Evolutionary conservation across 2,797 vertebrate species (phyloP), one percentile per base, ranked within the genome.

Genomic region (Dendrocincla tyrannina): DNA sequence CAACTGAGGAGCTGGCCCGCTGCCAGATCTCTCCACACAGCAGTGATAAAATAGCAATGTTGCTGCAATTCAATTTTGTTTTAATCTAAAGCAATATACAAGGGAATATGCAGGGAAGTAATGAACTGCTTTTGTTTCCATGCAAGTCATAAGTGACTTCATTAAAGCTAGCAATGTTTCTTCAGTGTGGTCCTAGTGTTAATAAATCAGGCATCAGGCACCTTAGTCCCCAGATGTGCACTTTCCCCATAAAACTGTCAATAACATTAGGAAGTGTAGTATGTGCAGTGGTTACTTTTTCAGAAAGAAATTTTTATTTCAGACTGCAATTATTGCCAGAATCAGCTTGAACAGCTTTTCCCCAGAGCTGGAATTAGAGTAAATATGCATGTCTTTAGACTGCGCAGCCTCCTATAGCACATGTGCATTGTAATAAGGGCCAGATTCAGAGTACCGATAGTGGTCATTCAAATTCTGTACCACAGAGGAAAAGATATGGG

Each of bases 21-120:
- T 93, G 78, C 73, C 87, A 67, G 53, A 10, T 32, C 35, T 75
- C 68, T 62, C 67, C 83, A 68, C 30, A 35, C 28, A 78, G 73
- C 82, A 68, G 50, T 12, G 13, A 32, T 92, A 84, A 77, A 94
- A 49, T 75, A 88, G 35, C 11, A 85, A 50, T 9, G 22, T 49
- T 3, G 3, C 80, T 76, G 93, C 78, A 47, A 37, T 75, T 77
- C 64, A 83, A 64, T 95, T 93, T 85, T 56, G 60, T 68, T 50
- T 88, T 92, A 83, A 80, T 85, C 75, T 80, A 69, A 92, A 89
- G 18, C 79, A 91, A 75, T 55, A 66, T 89, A 18, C 74, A 74
- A 47, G 12, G 33, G 67, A 82, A 52, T 66, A 59, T 64, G 60
- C 46, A 66, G 66, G 80, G 69, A 87, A 88, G 56, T 66, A 89